These are phyloP conservation scores for Bombus fervidus DNA, from an alignment of 1,140 invertebrate genomes.

Conservation along the genomic window DNA sequence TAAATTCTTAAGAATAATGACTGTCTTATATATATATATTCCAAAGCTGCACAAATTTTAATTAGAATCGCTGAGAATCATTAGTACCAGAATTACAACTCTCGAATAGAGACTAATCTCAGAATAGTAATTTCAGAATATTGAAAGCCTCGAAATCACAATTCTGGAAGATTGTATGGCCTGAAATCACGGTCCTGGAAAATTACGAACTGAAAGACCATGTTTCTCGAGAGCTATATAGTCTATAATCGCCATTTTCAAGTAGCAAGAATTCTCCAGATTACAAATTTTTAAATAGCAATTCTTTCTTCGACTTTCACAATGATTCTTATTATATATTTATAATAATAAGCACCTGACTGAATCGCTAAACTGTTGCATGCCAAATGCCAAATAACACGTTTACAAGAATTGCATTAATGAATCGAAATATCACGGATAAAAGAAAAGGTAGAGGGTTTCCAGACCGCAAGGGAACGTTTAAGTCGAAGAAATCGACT, in stretches of 20 bases:
- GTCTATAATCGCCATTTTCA: neutral
- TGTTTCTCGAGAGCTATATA: neutral
- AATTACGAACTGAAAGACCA: neutral
- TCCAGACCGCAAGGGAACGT: neutral
- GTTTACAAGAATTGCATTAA: neutral
- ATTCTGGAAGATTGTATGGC: neutral
- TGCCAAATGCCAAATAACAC: constrained; percentile 22
- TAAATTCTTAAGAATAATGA: neutral
- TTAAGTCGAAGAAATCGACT: constrained; percentile 41
- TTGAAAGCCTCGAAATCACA: neutral
- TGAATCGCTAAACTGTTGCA: neutral
- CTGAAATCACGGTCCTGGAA: neutral
- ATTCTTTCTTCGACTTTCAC: neutral
- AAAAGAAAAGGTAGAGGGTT: neutral
- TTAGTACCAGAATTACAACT: too few relatives aligned
- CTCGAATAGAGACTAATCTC: too few relatives aligned
- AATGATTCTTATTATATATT: neutral
- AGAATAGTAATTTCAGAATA: neutral
- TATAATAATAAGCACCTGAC: neutral
- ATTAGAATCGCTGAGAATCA: neutral
- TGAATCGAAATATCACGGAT: constrained; percentile 9
- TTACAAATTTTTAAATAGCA: neutral
- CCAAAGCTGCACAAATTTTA: neutral
- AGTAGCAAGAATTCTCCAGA: too few relatives aligned
- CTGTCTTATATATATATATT: neutral